Evolutionary conservation across 1,140 invertebrate species (phyloP).

Genomic region (Trigoniulus corallinus): DNA sequence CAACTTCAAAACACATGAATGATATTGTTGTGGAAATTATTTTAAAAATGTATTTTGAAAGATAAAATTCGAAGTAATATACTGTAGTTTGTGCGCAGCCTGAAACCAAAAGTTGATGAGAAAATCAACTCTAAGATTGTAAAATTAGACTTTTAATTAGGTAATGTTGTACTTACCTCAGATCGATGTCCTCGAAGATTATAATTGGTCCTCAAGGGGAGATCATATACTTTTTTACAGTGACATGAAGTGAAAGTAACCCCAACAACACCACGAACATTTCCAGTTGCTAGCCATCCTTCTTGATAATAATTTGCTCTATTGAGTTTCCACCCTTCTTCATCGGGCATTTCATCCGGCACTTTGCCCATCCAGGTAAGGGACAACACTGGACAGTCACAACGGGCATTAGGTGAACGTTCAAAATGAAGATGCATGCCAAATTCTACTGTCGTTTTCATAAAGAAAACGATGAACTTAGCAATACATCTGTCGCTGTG

Average conservation of each 20-base stretch:
- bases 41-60: no score
- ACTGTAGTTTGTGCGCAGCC: no score
- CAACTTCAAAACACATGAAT: no score
- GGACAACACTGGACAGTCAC: constrained; percentile 85
- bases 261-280: constrained; percentile 81
- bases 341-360: constrained; percentile 66
- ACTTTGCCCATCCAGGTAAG: constrained; percentile 97
- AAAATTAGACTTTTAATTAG: no score
- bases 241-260: constrained; percentile 91
- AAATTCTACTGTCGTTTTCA: no score
- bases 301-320: constrained; percentile 92
- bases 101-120: no score
- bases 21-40: no score
- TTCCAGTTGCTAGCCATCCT: constrained; percentile 94
- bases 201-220: constrained; percentile 85
- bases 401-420: constrained; percentile 74
- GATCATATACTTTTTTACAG: constrained; percentile 59
- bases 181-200: constrained; percentile 91
- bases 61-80: no score
- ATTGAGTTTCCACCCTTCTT: constrained; percentile 59
- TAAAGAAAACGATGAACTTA: no score
- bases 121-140: no score
- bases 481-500: no score
- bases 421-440: constrained; percentile 61
- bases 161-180: constrained; percentile 45